These are phyloP conservation scores for Scaptodrosophila lebanonensis DNA, from an alignment of 1,140 invertebrate species.

Conservation along the genomic window DNA sequence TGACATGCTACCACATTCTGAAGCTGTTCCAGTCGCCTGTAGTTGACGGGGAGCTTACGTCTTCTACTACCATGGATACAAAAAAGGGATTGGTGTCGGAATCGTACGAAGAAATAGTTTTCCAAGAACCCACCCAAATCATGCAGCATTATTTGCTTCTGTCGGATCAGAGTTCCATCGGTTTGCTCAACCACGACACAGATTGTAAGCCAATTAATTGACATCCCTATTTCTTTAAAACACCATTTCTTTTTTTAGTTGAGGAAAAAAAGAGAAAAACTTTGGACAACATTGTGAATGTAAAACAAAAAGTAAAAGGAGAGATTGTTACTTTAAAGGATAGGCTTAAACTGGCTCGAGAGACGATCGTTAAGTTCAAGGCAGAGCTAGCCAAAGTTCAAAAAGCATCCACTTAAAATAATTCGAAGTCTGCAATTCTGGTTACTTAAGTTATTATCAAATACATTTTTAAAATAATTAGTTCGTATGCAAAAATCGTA, in stretches of 20 bases:
- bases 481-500: too few species aligned
- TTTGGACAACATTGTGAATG: slow-evolving; percentile 86
- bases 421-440: too few species aligned
- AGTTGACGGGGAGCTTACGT: slow-evolving; percentile 79
- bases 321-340: slow-evolving; percentile 93
- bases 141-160: slow-evolving; percentile 93
- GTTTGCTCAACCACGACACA: slow-evolving; percentile 84
- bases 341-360: slow-evolving; percentile 91
- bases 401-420: slow-evolving; percentile 64
- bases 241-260: slow-evolving; percentile 82
- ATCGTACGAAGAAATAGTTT: slow-evolving; percentile 98
- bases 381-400: slow-evolving; percentile 88
- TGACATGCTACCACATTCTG: slow-evolving; percentile 96
- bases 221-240: neutral
- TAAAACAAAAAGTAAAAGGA: slow-evolving; percentile 88
- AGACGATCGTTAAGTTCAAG: slow-evolving; percentile 93
- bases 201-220: slow-evolving; percentile 84
- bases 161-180: slow-evolving; percentile 79
- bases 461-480: too few species aligned
- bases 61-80: slow-evolving; percentile 82
- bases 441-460: too few species aligned
- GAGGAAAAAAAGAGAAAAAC: slow-evolving; percentile 93
- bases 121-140: slow-evolving; percentile 95
- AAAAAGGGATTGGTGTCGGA: slow-evolving; percentile 93
- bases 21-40: slow-evolving; percentile 92